A percentile compares a stretch with the other conserved stretches of the same genome.
These are phyloP conservation scores for Halcyon leucocephala DNA, from an alignment of 2,797 vertebrate genomes.

Conservation along the genomic window DNA sequence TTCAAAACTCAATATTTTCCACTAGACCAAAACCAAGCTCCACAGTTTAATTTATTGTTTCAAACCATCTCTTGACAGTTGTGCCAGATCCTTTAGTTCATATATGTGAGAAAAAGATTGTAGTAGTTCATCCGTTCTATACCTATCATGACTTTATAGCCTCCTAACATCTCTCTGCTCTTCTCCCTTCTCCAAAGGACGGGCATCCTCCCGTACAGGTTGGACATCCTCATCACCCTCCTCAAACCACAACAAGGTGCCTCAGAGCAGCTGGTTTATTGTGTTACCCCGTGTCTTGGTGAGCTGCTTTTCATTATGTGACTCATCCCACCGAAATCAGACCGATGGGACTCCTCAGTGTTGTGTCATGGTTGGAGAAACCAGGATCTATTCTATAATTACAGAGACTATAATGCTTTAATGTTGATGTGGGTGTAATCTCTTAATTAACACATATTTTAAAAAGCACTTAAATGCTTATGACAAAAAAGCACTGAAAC, in stretches of 20 bases:
- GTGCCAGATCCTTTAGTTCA: background rate
- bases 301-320: background rate
- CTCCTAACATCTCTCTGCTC: background rate
- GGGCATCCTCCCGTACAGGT: rapidly evolving
- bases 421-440: constrained; percentile 25
- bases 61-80: background rate
- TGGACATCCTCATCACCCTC: rapidly evolving
- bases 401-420: background rate
- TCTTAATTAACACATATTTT: constrained; percentile 53
- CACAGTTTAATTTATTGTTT: background rate
- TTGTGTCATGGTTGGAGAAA: background rate
- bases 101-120: background rate
- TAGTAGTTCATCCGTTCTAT: rapidly evolving
- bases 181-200: rapidly evolving
- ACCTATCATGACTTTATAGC: rapidly evolving
- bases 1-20: background rate
- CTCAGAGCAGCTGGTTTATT: rapidly evolving
- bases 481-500: constrained; percentile 15
- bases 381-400: background rate
- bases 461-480: background rate
- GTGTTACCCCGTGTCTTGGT: rapidly evolving
- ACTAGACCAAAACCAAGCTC: background rate
- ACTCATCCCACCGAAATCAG: background rate
- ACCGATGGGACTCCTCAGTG: background rate
- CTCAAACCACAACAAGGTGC: rapidly evolving